Evolutionary conservation across 2,888 invertebrate species (phyloP).

Genomic region (Lithophane leautieri): DNA sequence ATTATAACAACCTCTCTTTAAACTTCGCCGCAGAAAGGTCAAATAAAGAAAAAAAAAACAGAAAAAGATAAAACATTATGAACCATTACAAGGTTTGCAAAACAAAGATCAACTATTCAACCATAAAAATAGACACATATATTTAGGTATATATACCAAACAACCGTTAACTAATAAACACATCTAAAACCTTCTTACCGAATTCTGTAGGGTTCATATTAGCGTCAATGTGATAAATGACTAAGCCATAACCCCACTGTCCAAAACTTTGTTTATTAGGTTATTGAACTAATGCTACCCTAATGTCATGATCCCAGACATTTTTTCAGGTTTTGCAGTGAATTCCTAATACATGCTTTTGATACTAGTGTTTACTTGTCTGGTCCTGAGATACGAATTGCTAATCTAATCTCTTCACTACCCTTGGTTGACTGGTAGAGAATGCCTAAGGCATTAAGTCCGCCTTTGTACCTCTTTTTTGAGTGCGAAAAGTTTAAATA

Average conservation of each 20-base stretch:
- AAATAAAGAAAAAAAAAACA: too few species aligned
- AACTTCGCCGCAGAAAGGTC: too few species aligned
- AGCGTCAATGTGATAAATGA: constrained; percentile 54
- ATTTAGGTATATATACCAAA: constrained; percentile 17
- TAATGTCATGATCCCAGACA: constrained; percentile 13
- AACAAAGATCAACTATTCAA: too few species aligned
- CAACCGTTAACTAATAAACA: constrained; percentile 43
- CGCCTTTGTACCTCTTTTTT: too few species aligned
- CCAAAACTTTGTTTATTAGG: constrained; percentile 4
- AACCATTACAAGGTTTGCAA: too few species aligned
- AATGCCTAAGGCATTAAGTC: too few species aligned
- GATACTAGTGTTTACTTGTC: not conserved
- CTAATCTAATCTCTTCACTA: too few species aligned
- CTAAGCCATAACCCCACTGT: constrained; percentile 32
- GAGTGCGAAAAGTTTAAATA: too few species aligned
- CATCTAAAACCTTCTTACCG: not conserved
- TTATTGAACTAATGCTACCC: constrained; percentile 30
- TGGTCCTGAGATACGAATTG: not conserved
- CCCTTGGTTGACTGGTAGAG: too few species aligned
- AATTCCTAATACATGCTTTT: not conserved
- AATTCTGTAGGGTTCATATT: constrained; percentile 29
- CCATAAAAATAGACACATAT: not conserved
- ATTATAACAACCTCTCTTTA: too few species aligned
- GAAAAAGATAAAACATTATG: too few species aligned
- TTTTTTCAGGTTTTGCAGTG: constrained; percentile 21